Evolutionary conservation across 2,888 invertebrate genomes (phyloP), one percentile per base, ranked within the genome.

Genomic region (Conchocele bisecta): DNA sequence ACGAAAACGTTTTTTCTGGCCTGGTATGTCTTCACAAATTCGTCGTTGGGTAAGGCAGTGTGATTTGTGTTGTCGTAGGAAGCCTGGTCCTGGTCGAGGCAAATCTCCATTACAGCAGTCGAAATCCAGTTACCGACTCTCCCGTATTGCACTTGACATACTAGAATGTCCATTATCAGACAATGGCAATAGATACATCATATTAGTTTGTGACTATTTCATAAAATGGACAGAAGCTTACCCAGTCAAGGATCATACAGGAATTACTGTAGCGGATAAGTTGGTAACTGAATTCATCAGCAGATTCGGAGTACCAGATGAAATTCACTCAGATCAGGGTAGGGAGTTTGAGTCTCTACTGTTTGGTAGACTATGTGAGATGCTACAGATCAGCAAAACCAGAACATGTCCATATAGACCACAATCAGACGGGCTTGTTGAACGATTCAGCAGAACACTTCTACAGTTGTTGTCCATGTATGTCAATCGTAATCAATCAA

Each of bases 261-360:
- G 51, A 1, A 22, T 51, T 1, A 53, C 53, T 6, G 61, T 61
- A 20, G 53, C 61, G 13, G 61, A 61, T 29, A 59, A 48, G 20
- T 13, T 59, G 22, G 59, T 60, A 2, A 50, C 48, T 9, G 60
- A 60, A 39, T 60, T 60, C 15, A 60, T 60, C 13, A 41, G 60
- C 15, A 31, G 57, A 26, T 53, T 37, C 31, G 67, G 67, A 1
- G 41, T 54, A 15, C 44, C 54, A 5, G 26, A 20, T n/a, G 28
- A 48, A 48, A 48, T 48, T 48, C 48, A 48, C 15, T n/a, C 48
- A 5, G n/a, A n/a, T n/a, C n/a, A n/a, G n/a, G n/a, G n/a, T n/a
- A 31, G 37, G 31, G 28, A 48, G 9, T 48, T 48, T 28, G 48
- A 48, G 26, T 28, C 28, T 28, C 11, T 7, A 6, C 22, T 48